Evolutionary conservation across 1,140 invertebrate genomes (phyloP), one percentile per base, ranked within the genome.

Genomic region (Calephelis virginiensis): DNA sequence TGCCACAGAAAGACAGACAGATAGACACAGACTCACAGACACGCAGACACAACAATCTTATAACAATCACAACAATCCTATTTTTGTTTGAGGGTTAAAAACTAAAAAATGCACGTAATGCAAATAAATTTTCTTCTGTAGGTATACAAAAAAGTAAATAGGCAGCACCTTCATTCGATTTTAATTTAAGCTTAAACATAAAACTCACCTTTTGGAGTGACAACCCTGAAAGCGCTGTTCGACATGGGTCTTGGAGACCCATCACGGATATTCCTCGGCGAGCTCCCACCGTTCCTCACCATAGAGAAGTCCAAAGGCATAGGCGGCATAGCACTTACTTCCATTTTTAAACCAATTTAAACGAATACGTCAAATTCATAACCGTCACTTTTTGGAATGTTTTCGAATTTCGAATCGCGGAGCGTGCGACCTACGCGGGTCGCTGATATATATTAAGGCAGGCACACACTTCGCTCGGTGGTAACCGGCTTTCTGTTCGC

Each of bases 261-360:
- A 46, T 85, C 85, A 63, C 85, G 46, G n/a, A 62, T 76, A 14
- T 89, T 59, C 7, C 66, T 77, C 8, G 88, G 82, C 6, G 90
- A 85, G 14, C 37, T 63, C 11, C 78, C 80, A 28, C 80, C 81
- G 65, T 68, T 90, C 63, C 90, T 74, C 71, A 91, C 91, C 86
- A 92, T 89, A 8, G 90, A 91, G 78, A 92, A 92, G 89, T 92
- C 91, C 85, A 92, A 72, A 68, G 91, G 91, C 91, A 92, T 91
- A 65, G 89, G 91, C 61, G 90, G 86, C 88, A 92, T 91, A 17
- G 91, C 85, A 89, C 91, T 92, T 70, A 92, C 82, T 90, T 92
- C 91, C 91, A 92, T 92, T 75, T 72, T 87, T 69, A 69, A 72
- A 76, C 17, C 50, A 56, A 56, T 37, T 56, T 7, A 56, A 37